Base-by-base conservation (phyloP, 1,140 invertebrate genomes). In the Copidosoma floridanum region DNA sequence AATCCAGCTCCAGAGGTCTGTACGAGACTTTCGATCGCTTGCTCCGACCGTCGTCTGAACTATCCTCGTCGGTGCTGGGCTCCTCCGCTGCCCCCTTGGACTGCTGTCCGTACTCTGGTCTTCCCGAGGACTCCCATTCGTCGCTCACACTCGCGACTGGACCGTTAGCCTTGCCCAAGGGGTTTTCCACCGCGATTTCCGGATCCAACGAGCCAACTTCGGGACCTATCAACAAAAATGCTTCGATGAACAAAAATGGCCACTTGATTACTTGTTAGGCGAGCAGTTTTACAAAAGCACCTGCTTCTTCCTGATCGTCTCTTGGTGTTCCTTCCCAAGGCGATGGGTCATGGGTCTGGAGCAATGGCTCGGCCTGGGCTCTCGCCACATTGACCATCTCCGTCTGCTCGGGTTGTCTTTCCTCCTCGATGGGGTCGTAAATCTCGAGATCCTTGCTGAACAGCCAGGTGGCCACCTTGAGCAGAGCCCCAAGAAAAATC, bases 1-100 rank as follows among this genome's bases (percentile, higher is more conserved):
- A 79, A 41, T 81, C 76, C 10, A 76, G 5, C 38, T 74, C 73
- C 10, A 80, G 38, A 0, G 76, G 76, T 52, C 57, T 69, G 41
- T 79, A 79, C 0, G 67, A 64, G 8, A 79, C 66, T 41, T 60
- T 68, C 0, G 72, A 63, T 35, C n/a, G n/a, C 40, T 46, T 35
- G 66, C 68, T 3, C 56, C 68, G 71, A 1, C 76, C 75, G 23
- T 72, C 75, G 14, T 65, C 72, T 6, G 75, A 76, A 46, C 63
- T 72, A 10, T 73, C 71, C 10, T 74, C 64, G 4, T 73, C 73
- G 4, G 68, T 67, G n/a, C n/a, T n/a, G n/a, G n/a, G n/a, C n/a
- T n/a, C n/a, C n/a, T n/a, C n/a, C n/a, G n/a, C n/a, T n/a, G n/a
- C n/a, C n/a, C n/a, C n/a, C n/a, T n/a, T n/a, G n/a, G n/a, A n/a